These are phyloP conservation scores for Bos indicus DNA, from an alignment of 2,113 vertebrate genomes.

Conservation along the genomic window DNA sequence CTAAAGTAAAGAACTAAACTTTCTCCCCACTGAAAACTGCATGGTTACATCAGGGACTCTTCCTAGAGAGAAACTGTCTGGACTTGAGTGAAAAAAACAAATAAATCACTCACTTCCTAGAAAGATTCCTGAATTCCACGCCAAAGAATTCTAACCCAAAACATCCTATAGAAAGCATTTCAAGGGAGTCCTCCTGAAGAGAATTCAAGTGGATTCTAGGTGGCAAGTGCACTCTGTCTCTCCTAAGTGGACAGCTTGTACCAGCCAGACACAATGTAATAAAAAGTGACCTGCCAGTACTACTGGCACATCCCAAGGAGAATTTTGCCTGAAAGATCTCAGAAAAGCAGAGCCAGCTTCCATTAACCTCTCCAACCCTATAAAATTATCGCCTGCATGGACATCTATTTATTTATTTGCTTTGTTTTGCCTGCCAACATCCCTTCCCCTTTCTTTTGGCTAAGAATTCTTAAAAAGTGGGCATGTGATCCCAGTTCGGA, in stretches of 20 bases:
- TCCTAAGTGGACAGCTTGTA: not conserved
- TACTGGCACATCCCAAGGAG: not conserved
- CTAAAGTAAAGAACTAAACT: not conserved
- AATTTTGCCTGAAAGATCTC: conserved; percentile 52
- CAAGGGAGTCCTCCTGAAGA: not conserved
- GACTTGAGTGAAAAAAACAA: not conserved
- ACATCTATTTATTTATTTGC: conserved; percentile 61
- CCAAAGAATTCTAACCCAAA: not conserved
- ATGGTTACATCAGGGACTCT: not conserved
- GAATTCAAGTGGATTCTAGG: not conserved
- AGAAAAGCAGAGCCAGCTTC: conserved; percentile 30
- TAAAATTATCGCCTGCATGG: conserved; percentile 60
- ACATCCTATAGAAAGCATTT: conserved; percentile 22
- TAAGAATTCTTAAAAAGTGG: conserved; percentile 26
- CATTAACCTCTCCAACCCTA: conserved; percentile 53
- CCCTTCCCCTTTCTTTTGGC: conserved; percentile 51
- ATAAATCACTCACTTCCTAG: conserved; percentile 26
- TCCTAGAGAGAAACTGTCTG: conserved; percentile 37
- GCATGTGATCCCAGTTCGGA: not conserved
- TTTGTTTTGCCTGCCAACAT: conserved; percentile 55
- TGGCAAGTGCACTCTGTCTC: not conserved
- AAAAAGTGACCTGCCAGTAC: conserved; percentile 35
- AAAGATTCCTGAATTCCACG: not conserved
- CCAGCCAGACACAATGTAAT: conserved; percentile 32
- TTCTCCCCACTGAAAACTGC: not conserved